phyloP scores from a whole-genome alignment of 2,113 vertebrate species.

The Marcusenius ussheri region DNA sequence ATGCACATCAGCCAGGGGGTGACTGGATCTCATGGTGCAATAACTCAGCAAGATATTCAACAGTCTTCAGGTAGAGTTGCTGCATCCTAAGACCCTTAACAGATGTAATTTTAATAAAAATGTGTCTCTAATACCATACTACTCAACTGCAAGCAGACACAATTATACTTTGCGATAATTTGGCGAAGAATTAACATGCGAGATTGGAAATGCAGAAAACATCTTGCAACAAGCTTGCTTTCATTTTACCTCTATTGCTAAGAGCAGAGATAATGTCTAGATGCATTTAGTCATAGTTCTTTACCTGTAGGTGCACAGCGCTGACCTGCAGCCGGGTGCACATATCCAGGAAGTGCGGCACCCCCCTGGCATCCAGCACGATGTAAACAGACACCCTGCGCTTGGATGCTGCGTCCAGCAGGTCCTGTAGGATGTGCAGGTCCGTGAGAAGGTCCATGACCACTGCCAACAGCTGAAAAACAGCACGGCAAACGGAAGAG shows the following conservation, averaged over 20 bases:
- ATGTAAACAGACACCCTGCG: conserved; percentile 80
- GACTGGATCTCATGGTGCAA: background rate
- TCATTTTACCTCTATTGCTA: background rate
- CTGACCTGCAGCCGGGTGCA: conserved; percentile 70
- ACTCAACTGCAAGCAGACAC: background rate
- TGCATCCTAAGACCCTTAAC: background rate
- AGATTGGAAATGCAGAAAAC: background rate
- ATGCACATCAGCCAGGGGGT: conserved; percentile 15
- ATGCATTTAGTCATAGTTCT: background rate
- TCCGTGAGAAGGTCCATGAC: conserved; percentile 94
- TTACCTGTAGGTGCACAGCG: conserved; percentile 72
- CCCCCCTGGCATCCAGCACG: conserved; percentile 67
- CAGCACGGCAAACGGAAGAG: background rate
- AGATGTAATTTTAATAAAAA: background rate
- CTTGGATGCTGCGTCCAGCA: conserved; percentile 74
- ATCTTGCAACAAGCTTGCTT: background rate
- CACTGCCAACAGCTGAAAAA: conserved; percentile 76
- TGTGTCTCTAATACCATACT: background rate
- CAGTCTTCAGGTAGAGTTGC: background rate
- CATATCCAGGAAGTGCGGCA: conserved; percentile 84
- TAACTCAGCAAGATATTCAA: background rate
- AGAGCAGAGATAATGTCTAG: background rate
- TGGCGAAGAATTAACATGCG: background rate
- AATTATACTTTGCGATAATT: background rate
- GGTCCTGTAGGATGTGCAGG: conserved; percentile 80